These are phyloP conservation scores for Chrysolina americana DNA, from an alignment of 2,888 invertebrate species.

Conservation along the genomic window DNA sequence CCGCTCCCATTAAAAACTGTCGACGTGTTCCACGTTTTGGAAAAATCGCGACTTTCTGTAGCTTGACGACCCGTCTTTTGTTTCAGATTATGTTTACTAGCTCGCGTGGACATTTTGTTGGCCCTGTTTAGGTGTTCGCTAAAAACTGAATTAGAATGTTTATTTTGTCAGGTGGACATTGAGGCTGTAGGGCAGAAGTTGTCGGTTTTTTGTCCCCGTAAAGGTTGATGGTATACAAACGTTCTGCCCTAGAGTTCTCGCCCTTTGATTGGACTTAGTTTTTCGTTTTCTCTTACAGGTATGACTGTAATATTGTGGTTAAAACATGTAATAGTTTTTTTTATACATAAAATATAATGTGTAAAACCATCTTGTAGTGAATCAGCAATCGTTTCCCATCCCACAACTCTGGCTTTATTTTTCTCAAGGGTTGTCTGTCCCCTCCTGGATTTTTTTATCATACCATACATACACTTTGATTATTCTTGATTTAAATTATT, in stretches of 20 bases:
- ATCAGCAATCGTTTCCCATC: constrained; percentile 51
- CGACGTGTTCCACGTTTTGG: too few relatives aligned
- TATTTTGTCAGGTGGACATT: neutral
- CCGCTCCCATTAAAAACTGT: neutral
- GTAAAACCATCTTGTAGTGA: constrained; percentile 59
- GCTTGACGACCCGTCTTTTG: neutral
- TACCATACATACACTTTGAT: constrained; percentile 33
- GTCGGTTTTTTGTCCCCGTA: neutral
- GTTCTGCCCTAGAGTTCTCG: neutral
- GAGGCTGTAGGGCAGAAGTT: neutral
- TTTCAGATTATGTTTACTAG: neutral
- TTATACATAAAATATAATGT: constrained; percentile 68
- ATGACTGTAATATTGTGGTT: constrained; percentile 61
- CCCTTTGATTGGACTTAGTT: neutral
- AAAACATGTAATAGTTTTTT: constrained; percentile 64
- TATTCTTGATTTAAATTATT: constrained; percentile 49
- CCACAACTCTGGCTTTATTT: constrained; percentile 34
- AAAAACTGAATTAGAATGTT: constrained; percentile 9
- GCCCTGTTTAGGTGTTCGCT: constrained; percentile 28
- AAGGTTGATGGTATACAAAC: neutral
- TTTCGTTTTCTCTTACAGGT: constrained; percentile 57
- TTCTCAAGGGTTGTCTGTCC: constrained; percentile 58
- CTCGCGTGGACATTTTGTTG: neutral
- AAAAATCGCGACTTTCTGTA: neutral
- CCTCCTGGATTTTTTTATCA: constrained; percentile 52